Conservation (phyloP, 2,888 invertebrate genomes). For the Epistrophe grossulariae region DNA sequence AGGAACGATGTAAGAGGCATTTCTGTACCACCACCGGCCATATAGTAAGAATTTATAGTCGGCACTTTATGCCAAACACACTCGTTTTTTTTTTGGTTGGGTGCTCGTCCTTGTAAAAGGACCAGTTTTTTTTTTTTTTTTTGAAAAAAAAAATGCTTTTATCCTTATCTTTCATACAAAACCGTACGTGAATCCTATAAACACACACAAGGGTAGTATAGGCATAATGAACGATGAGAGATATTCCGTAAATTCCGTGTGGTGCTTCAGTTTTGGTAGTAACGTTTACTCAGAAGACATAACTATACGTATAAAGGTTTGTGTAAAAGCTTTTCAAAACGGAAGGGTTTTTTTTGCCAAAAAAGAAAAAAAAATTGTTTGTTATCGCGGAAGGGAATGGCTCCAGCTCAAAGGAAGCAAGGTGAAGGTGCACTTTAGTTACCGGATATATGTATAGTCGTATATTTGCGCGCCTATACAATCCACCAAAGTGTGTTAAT, state of each 20-base stretch:
- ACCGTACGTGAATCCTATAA: constrained; percentile 18
- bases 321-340: constrained; percentile 16
- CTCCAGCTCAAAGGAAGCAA: constrained; percentile 15
- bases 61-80: constrained; percentile 70
- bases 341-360: constrained; percentile 10
- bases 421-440: constrained; percentile 32
- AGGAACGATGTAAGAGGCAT: neutral
- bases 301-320: constrained; percentile 1
- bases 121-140: constrained; percentile 10
- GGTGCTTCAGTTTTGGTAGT: constrained; percentile 22
- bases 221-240: constrained; percentile 40
- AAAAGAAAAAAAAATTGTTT: constrained; percentile 13
- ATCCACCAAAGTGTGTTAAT: constrained; percentile 18
- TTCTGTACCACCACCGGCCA: constrained; percentile 28
- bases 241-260: constrained; percentile 31
- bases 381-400: neutral
- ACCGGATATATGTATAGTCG: constrained; percentile 19
- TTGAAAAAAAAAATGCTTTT: constrained; percentile 34
- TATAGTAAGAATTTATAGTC: constrained; percentile 70
- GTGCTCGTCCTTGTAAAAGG: constrained; percentile 46
- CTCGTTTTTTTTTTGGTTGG: constrained; percentile 29
- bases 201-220: too few relatives aligned
- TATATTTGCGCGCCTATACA: neutral
- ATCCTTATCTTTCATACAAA: constrained; percentile 50
- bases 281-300: constrained; percentile 43